Base-by-base conservation (phyloP, 2,113 vertebrate genomes). In the Falco punctatus region DNA sequence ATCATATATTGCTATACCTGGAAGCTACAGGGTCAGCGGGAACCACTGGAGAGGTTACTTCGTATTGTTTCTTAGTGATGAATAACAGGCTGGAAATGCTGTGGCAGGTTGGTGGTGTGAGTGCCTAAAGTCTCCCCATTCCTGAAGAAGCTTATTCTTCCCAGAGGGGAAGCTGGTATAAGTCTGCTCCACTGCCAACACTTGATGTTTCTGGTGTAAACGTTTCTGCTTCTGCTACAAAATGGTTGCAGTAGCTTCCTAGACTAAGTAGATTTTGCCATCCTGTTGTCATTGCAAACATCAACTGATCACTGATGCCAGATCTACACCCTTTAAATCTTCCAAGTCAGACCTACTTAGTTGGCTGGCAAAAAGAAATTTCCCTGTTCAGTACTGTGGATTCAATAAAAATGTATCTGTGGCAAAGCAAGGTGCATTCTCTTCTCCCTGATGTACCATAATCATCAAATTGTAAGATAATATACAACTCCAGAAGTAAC, bases 401-500 rank as follows among this genome's bases (percentile, higher is more conserved):
- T 89, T 91, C 95, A 84, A 94, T 96, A 96, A 93, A 92, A 95
- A 88, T 28, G n/a, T 73, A 87, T 46, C 91, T 72, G 55, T 77
- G 74, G 70, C 62, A 94, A 90, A 86, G 51, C 51, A 94, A 95
- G 78, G 81, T 92, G 89, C 58, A 72, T 94, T 94, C 35, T 94
- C 38, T 95, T 95, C 46, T 95, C 89, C 90, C 92, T 81, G 46
- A 85, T 78, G 91, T 71, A 88, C 87, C 73, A 96, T 96, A 95
- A 96, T 88, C 69, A 81, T 96, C 44, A 94, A 94, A 86, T 61
- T 95, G 74, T 85, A 91, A 94, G 95, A 89, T 88, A 83, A 93
- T 81, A 75, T 86, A 94, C 72, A 90, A 87, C 94, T 88, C 88
- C 87, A 96, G 93, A 90, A 97, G 96, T 93, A 97, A 92, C 6